Evolutionary conservation across 2,888 invertebrate genomes (phyloP).

Genomic region (Alitta virens): DNA sequence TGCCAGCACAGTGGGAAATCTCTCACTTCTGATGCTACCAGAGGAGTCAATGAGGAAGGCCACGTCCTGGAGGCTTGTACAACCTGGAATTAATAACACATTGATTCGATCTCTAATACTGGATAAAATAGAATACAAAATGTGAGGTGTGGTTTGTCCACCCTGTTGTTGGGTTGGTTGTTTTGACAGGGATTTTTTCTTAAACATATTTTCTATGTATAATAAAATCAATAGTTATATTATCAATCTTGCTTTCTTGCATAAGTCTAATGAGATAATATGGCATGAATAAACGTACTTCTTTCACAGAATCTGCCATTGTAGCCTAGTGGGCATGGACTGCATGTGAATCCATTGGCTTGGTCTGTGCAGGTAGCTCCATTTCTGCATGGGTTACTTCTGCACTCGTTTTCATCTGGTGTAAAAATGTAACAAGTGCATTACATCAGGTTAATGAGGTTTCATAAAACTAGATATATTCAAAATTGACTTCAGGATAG

Average conservation of each 20-base stretch:
- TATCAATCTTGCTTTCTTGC: too few species aligned
- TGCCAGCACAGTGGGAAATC: constrained; percentile 20
- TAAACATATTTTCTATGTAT: too few species aligned
- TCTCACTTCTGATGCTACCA: constrained; percentile 14
- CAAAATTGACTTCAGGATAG: background rate
- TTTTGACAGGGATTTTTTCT: too few species aligned
- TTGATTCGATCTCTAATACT: too few species aligned
- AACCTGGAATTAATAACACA: constrained; percentile 11
- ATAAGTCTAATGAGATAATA: too few species aligned
- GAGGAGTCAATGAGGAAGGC: constrained; percentile 18
- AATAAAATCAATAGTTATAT: too few species aligned
- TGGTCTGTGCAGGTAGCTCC: constrained; percentile 21
- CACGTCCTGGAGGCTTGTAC: constrained; percentile 5
- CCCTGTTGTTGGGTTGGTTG: too few species aligned
- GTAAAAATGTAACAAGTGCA: background rate
- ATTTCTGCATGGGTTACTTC: constrained; percentile 25
- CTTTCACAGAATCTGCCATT: constrained; percentile 26
- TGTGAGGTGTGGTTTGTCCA: too few species aligned
- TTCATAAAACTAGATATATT: background rate
- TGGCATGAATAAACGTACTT: constrained; percentile 19
- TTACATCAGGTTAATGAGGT: background rate
- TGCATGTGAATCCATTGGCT: constrained; percentile 26
- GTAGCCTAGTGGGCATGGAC: constrained; percentile 24
- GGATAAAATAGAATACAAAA: too few species aligned
- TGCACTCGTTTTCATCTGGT: constrained; percentile 12